Conservation (phyloP, 2,888 invertebrate species). For the Tenthredo livida region DNA sequence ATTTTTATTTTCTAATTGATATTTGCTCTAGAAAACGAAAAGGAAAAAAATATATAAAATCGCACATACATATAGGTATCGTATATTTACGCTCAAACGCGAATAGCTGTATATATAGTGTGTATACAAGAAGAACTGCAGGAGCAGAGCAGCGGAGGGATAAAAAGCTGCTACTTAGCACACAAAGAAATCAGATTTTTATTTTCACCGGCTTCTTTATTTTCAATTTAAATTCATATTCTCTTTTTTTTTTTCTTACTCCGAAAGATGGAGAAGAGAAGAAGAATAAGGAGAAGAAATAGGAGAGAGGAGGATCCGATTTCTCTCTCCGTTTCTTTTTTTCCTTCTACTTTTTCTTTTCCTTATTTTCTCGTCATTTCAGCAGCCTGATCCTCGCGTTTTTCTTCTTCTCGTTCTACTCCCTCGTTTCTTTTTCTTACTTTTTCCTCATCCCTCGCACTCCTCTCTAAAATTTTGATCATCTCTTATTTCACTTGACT, state of each 20-base stretch:
- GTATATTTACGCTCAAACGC: not conserved
- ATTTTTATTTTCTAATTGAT: not conserved
- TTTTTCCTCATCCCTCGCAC: constrained; percentile 11
- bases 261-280: not conserved
- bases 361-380: constrained; percentile 2
- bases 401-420: constrained; percentile 61
- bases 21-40: not conserved
- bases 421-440: not conserved
- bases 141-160: constrained; percentile 51
- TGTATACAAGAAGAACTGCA: constrained; percentile 51
- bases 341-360: constrained; percentile 66
- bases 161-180: constrained; percentile 69
- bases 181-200: constrained; percentile 74
- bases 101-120: not conserved
- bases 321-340: constrained; percentile 65
- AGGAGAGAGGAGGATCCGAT: not conserved
- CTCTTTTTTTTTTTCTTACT: not conserved
- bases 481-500: constrained; percentile 56
- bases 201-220: constrained; percentile 56
- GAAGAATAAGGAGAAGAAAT: not conserved
- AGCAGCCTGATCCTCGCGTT: constrained; percentile 42
- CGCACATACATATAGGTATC: not conserved
- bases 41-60: not conserved
- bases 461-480: constrained; percentile 45
- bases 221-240: constrained; percentile 33